Evolutionary conservation across 2,797 vertebrate species (phyloP).

Genomic region (Lacerta agilis): DNA sequence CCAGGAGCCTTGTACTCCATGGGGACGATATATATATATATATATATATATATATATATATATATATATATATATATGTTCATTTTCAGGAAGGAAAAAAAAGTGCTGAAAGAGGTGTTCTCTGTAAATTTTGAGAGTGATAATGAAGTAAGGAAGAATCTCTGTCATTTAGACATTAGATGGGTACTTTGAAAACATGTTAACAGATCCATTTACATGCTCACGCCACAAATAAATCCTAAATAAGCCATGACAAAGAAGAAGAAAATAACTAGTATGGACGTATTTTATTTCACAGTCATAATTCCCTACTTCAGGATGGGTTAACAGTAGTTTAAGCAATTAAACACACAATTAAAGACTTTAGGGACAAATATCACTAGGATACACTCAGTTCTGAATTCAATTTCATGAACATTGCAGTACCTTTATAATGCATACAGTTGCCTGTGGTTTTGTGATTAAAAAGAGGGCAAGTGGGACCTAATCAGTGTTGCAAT

Average conservation of each 20-base stretch:
- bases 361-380: background rate
- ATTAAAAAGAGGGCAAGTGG: background rate
- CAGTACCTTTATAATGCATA: background rate
- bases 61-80: conserved; percentile 18
- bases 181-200: background rate
- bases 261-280: background rate
- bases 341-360: background rate
- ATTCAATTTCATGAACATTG: background rate
- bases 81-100: background rate
- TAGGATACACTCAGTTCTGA: conserved; percentile 1
- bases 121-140: background rate
- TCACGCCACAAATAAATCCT: background rate
- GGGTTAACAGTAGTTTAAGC: background rate
- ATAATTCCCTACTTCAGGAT: background rate
- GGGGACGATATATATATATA: conserved; percentile 4
- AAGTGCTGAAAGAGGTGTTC: background rate
- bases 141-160: background rate
- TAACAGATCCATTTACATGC: background rate
- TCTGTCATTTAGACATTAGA: background rate
- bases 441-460: background rate
- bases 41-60: conserved; percentile 4
- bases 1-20: conserved; percentile 25
- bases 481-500: background rate
- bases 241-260: background rate
- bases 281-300: background rate